Conservation (phyloP, 1,140 invertebrate species). For the Wiebesia pumilae region DNA sequence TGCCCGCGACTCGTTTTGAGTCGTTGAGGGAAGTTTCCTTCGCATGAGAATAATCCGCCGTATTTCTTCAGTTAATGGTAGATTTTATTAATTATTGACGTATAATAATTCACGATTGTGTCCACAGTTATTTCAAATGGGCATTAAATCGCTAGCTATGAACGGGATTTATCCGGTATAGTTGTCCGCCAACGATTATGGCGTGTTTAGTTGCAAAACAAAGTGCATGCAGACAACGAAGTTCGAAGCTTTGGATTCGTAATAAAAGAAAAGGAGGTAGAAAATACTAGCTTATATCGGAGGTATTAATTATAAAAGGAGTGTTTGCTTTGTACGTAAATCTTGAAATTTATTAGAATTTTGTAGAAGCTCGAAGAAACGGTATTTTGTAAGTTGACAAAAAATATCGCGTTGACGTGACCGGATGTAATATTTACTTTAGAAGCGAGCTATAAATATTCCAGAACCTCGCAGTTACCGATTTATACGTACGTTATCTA, state of each 20-base stretch:
- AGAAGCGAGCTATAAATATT: not conserved
- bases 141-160: not conserved
- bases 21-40: not conserved
- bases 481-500: not conserved
- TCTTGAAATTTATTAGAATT: not conserved
- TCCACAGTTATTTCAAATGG: not conserved
- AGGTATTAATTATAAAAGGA: no score
- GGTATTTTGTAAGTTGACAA: not conserved
- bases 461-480: not conserved
- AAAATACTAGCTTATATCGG: no score
- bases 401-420: not conserved
- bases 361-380: not conserved
- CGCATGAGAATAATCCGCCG: not conserved
- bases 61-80: not conserved
- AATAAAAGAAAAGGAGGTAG: no score
- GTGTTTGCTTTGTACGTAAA: not conserved
- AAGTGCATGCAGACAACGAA: not conserved
- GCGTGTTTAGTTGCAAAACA: not conserved
- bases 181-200: not conserved
- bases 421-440: constrained; percentile 1
- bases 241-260: no score
- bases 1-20: not conserved
- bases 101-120: not conserved
- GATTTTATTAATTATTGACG: not conserved
- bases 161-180: not conserved